Evolutionary conservation across 2,888 invertebrate species (phyloP).

Genomic region (Chymomyza fuscimana): DNA sequence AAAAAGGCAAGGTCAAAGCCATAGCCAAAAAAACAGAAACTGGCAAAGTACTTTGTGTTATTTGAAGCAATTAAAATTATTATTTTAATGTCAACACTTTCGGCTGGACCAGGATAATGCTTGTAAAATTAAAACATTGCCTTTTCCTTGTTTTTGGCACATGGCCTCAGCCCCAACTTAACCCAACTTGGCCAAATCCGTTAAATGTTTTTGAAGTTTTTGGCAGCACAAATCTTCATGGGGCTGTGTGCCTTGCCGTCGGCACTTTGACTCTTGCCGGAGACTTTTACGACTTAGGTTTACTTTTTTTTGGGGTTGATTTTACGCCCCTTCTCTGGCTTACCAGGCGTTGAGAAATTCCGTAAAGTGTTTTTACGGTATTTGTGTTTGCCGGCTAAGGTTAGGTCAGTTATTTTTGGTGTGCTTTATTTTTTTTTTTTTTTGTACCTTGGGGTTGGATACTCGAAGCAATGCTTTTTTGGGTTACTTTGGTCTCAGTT

Average conservation of each 20-base stretch:
- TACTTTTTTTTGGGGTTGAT: slow-evolving; percentile 64
- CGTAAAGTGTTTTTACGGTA: slow-evolving; percentile 76
- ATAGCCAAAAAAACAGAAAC: slow-evolving; percentile 18
- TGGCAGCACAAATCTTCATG: slow-evolving; percentile 13
- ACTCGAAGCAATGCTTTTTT: slow-evolving; percentile 54
- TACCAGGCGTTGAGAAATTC: slow-evolving; percentile 76
- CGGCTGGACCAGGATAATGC: slow-evolving; percentile 61
- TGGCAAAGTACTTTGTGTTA: slow-evolving; percentile 57
- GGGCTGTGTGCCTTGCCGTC: slow-evolving; percentile 52
- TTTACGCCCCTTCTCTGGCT: slow-evolving; percentile 61
- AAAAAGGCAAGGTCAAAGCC: slow-evolving; percentile 54
- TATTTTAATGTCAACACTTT: slow-evolving; percentile 79
- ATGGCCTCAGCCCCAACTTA: neutral
- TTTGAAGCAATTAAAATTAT: slow-evolving; percentile 78
- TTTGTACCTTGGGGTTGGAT: slow-evolving; percentile 34
- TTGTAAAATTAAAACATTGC: slow-evolving; percentile 67
- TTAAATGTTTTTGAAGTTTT: slow-evolving; percentile 70
- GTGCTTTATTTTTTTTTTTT: slow-evolving; percentile 23
- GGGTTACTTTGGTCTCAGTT: slow-evolving; percentile 47
- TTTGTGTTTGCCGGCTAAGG: slow-evolving; percentile 48
- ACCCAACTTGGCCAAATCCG: slow-evolving; percentile 49
- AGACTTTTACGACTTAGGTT: slow-evolving; percentile 58
- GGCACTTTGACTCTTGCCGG: slow-evolving; percentile 42
- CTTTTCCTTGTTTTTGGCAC: slow-evolving; percentile 10
- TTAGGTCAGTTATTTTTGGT: slow-evolving; percentile 59